A percentile compares a stretch with the other conserved stretches of the same genome.
Conservation (phyloP, 2,113 vertebrate species). For the Rhegmatorhina hoffmannsi region DNA sequence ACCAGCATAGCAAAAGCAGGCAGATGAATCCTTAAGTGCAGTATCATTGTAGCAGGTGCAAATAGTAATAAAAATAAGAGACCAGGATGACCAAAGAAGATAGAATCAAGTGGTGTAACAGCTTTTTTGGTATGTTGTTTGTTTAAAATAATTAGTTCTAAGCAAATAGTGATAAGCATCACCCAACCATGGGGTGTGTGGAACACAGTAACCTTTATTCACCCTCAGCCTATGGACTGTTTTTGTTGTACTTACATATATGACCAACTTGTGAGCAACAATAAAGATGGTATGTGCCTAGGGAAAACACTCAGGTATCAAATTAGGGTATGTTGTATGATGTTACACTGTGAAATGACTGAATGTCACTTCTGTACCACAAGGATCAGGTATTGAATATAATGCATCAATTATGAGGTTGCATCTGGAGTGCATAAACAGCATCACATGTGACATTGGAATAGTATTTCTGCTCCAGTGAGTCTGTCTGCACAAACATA, state of each 20-base stretch:
- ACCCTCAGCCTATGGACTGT: not conserved
- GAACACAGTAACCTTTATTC: slow-evolving; percentile 12
- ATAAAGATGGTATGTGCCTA: not conserved
- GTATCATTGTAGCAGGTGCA: not conserved
- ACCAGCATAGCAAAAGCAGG: not conserved
- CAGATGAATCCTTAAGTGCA: not conserved
- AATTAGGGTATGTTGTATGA: not conserved
- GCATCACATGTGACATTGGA: not conserved
- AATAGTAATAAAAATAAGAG: not conserved
- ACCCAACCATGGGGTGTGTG: not conserved
- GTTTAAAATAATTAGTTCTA: slow-evolving; percentile 14
- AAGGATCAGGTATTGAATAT: not conserved
- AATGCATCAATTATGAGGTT: not conserved
- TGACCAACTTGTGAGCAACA: not conserved
- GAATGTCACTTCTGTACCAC: not conserved
- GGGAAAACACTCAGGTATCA: not conserved
- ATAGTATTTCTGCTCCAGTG: not conserved
- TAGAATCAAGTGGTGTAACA: not conserved
- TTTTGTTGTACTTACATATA: not conserved
- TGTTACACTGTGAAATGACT: not conserved
- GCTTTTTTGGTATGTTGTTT: not conserved
- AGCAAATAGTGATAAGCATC: slow-evolving; percentile 34
- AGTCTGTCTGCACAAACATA: not conserved
- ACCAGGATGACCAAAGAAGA: not conserved
- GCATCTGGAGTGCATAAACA: not conserved